Conservation (phyloP, 2,113 vertebrate species). For the Ceyx margarethae region DNA sequence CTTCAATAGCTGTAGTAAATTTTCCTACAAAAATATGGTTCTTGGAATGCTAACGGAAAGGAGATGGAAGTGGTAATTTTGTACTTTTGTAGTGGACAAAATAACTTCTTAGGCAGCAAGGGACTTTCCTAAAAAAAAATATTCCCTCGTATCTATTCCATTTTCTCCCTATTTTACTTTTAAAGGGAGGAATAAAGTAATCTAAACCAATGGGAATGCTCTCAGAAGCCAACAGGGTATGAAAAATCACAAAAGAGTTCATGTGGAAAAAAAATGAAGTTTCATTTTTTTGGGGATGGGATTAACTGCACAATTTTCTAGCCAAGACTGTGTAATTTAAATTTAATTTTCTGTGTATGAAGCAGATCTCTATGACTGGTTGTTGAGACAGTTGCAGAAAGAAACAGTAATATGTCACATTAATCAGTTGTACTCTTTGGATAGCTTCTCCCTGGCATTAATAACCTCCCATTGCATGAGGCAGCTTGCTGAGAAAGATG, state of each 20-base stretch:
- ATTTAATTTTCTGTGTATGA: slow-evolving; percentile 71
- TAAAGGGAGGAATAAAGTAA: not conserved
- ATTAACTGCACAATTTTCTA: slow-evolving; percentile 66
- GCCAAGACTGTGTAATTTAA: slow-evolving; percentile 54
- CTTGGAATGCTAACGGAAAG: not conserved
- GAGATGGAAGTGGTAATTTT: not conserved
- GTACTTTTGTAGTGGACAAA: not conserved
- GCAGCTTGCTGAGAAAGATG: slow-evolving; percentile 31
- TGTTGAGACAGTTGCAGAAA: slow-evolving; percentile 75
- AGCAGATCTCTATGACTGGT: slow-evolving; percentile 74
- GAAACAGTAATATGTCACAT: slow-evolving; percentile 76
- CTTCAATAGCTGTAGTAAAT: not conserved
- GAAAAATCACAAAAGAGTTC: slow-evolving; percentile 48
- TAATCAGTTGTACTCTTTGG: slow-evolving; percentile 79
- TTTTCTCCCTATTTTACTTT: not conserved
- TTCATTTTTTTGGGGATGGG: slow-evolving; percentile 35
- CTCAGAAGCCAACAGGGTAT: slow-evolving; percentile 35
- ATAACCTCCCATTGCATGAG: slow-evolving; percentile 47
- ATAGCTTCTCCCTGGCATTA: slow-evolving; percentile 75
- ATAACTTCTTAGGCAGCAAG: not conserved
- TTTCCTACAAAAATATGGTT: not conserved
- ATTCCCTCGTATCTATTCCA: not conserved
- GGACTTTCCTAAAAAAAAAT: not conserved
- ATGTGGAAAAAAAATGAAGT: slow-evolving; percentile 43
- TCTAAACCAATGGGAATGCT: not conserved